Conservation (phyloP, 2,888 invertebrate genomes). For the Galerucella pusilla region DNA sequence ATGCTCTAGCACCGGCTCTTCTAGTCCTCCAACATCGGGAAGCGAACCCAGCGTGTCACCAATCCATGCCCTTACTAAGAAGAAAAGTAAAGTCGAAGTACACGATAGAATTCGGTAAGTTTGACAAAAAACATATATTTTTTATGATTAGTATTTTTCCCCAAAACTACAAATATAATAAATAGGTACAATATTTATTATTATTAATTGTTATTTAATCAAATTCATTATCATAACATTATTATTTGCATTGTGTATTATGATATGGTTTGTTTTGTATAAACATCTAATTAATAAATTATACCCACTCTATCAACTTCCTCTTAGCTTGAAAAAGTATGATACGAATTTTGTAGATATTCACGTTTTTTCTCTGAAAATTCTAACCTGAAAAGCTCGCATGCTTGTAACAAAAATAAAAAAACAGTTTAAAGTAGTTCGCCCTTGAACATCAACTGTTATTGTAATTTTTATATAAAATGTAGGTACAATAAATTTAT, state of each 20-base stretch:
- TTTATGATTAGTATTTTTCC: not conserved
- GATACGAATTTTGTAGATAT: too few species aligned
- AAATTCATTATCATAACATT: too few species aligned
- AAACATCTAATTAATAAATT: too few species aligned
- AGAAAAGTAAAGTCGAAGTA: slow-evolving; percentile 77
- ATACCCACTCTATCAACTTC: too few species aligned
- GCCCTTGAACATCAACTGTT: not conserved
- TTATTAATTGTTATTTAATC: too few species aligned
- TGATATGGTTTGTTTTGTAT: not conserved
- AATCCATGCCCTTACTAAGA: slow-evolving; percentile 77
- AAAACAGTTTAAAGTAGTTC: not conserved
- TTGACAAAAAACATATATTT: not conserved
- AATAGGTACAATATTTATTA: not conserved
- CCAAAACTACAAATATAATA: not conserved
- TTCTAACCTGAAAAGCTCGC: not conserved
- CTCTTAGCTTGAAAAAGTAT: too few species aligned
- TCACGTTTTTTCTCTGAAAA: too few species aligned
- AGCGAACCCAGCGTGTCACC: slow-evolving; percentile 82
- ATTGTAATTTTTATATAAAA: not conserved
- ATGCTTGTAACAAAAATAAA: not conserved
- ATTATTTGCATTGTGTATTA: not conserved
- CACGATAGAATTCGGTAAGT: slow-evolving; percentile 84
- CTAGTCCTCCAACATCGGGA: slow-evolving; percentile 81
- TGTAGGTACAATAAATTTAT: not conserved
- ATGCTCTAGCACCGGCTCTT: slow-evolving; percentile 78